phyloP scores from a whole-genome alignment of 1,140 invertebrate genomes.

The Archivesica marissinica region DNA sequence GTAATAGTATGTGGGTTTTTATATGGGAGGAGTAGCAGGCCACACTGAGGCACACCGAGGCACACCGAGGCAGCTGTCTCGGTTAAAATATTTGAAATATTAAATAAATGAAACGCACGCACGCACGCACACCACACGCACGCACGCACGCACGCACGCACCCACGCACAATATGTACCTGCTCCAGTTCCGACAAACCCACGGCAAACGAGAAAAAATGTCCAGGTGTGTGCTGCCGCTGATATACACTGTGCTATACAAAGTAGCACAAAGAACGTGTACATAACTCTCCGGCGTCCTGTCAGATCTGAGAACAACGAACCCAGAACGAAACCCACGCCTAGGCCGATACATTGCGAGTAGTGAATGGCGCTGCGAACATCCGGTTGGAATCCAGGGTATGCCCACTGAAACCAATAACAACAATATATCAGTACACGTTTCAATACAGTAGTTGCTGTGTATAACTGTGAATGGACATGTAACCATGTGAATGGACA shows the following conservation, averaged over 20 bases:
- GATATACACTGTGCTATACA: conserved; percentile 18
- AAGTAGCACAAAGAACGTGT: conserved; percentile 6
- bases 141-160: no score
- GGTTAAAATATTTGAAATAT: no score
- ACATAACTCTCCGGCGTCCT: conserved; percentile 36
- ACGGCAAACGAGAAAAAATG: conserved; percentile 33
- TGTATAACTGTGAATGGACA: no score
- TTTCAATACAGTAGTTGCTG: no score
- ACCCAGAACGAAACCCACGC: conserved; percentile 25
- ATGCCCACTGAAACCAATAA: conserved; percentile 52
- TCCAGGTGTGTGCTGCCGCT: background rate
- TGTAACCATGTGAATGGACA: no score
- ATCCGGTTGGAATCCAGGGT: background rate
- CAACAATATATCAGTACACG: no score
- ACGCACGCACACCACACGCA: no score
- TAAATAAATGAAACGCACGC: no score
- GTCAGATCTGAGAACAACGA: conserved; percentile 24
- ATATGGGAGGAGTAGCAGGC: no score
- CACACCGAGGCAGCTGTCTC: no score
- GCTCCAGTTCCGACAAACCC: conserved; percentile 33
- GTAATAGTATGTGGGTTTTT: no score
- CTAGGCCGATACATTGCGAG: conserved; percentile 30
- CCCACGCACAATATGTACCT: background rate
- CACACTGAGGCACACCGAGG: no score
- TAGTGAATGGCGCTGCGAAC: conserved; percentile 9